Conservation (phyloP, 2,888 invertebrate genomes). For the Incurvaria masculella region DNA sequence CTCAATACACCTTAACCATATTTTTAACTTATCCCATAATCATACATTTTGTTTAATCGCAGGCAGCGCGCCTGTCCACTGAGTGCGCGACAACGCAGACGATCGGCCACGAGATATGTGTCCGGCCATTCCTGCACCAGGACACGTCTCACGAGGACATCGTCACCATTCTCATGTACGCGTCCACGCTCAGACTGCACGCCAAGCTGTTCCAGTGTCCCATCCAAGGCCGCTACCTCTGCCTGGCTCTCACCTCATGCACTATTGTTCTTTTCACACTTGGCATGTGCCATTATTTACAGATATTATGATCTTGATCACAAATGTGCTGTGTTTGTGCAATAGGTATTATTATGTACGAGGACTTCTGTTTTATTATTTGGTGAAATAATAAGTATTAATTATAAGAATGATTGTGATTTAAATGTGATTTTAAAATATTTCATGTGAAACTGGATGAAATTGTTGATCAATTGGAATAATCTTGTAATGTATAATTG, state of each 20-base stretch:
- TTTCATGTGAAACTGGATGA: too few relatives aligned
- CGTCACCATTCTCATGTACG: slow-evolving; percentile 71
- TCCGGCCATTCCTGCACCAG: slow-evolving; percentile 77
- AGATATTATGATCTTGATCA: slow-evolving; percentile 25
- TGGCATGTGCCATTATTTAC: slow-evolving; percentile 68
- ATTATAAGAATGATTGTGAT: too few relatives aligned
- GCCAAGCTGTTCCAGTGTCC: slow-evolving; percentile 74
- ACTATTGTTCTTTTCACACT: slow-evolving; percentile 61
- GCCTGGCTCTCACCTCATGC: slow-evolving; percentile 58
- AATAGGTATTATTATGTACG: too few relatives aligned
- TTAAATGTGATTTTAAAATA: too few relatives aligned
- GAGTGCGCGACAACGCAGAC: slow-evolving; percentile 69
- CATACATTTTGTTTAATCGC: slow-evolving; percentile 22
- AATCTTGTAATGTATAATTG: too few relatives aligned
- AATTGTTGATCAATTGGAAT: too few relatives aligned
- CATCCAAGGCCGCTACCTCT: slow-evolving; percentile 66
- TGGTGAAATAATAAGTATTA: too few relatives aligned
- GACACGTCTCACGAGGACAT: slow-evolving; percentile 72
- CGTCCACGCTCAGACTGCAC: slow-evolving; percentile 69
- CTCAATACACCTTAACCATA: not conserved
- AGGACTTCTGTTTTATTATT: too few relatives aligned
- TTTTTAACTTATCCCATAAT: not conserved
- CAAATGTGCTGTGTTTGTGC: too few relatives aligned
- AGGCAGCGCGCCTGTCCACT: slow-evolving; percentile 73
- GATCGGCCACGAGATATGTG: slow-evolving; percentile 75